Conservation (phyloP, 2,113 vertebrate genomes). For the Pomatostomus ruficeps region DNA sequence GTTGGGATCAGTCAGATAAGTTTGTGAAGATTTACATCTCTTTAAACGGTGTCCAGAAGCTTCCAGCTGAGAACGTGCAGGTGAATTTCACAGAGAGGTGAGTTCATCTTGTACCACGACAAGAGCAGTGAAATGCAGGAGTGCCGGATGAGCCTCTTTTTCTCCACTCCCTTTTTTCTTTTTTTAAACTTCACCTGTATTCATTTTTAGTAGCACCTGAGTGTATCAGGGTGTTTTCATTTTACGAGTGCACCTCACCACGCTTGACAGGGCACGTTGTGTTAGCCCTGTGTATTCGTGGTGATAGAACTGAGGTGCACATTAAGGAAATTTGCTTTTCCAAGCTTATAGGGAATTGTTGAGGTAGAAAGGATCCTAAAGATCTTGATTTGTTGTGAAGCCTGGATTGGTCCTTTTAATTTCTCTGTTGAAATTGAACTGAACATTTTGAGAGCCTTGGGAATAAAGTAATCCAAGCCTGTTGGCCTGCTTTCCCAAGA, state of each 20-base stretch:
- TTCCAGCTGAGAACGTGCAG: conserved; percentile 85
- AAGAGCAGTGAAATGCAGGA: background rate
- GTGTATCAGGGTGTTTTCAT: background rate
- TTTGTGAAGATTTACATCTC: conserved; percentile 96
- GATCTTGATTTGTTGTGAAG: background rate
- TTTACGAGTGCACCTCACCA: background rate
- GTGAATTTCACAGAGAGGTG: conserved; percentile 90
- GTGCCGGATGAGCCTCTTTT: background rate
- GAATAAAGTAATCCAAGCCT: background rate
- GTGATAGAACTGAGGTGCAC: background rate
- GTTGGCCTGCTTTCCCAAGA: background rate
- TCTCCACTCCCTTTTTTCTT: fast-evolving
- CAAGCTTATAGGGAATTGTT: background rate
- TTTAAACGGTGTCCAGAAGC: conserved; percentile 86
- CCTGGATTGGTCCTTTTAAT: background rate
- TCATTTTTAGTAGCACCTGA: background rate
- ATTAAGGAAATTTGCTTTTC: background rate
- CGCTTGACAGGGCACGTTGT: fast-evolving
- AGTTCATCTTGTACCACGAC: conserved; percentile 9
- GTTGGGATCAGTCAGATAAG: conserved; percentile 97
- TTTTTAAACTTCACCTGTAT: background rate
- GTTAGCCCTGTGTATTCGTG: background rate
- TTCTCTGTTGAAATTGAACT: background rate
- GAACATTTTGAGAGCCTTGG: background rate
- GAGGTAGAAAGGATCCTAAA: background rate